Percentiles rank a stretch among this genome's conserved stretches.
phyloP scores from a whole-genome alignment of 2,113 vertebrate species.

The Probosciger aterrimus region DNA sequence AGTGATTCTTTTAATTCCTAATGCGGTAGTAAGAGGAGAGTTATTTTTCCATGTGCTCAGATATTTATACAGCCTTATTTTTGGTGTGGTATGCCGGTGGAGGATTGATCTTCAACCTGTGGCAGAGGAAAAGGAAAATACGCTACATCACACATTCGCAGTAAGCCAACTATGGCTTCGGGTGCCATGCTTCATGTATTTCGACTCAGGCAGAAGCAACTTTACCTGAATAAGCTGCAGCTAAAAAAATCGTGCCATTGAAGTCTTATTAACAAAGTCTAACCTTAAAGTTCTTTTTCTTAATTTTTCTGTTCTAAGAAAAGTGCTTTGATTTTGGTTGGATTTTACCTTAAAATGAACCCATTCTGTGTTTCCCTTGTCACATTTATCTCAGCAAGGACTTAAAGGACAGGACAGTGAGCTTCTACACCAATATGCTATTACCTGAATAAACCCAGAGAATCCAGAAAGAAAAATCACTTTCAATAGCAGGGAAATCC shows the following conservation, averaged over 20 bases:
- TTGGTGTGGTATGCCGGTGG: background rate
- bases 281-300: background rate
- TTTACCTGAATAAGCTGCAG: background rate
- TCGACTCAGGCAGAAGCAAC: background rate
- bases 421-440: background rate
- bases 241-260: background rate
- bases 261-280: background rate
- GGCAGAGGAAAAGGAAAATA: slow-evolving; percentile 38
- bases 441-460: background rate
- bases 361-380: background rate
- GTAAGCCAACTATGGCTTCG: background rate
- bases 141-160: background rate
- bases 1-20: background rate
- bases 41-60: slow-evolving; percentile 49
- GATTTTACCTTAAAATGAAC: background rate
- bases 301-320: background rate
- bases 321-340: background rate
- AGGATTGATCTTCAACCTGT: background rate
- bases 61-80: slow-evolving; percentile 56
- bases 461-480: background rate
- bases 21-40: background rate
- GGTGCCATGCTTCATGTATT: background rate
- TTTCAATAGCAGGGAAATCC: background rate
- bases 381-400: background rate
- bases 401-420: fast-evolving